Evolutionary conservation across 2,888 invertebrate genomes (phyloP).

Genomic region (Notodonta dromedarius): DNA sequence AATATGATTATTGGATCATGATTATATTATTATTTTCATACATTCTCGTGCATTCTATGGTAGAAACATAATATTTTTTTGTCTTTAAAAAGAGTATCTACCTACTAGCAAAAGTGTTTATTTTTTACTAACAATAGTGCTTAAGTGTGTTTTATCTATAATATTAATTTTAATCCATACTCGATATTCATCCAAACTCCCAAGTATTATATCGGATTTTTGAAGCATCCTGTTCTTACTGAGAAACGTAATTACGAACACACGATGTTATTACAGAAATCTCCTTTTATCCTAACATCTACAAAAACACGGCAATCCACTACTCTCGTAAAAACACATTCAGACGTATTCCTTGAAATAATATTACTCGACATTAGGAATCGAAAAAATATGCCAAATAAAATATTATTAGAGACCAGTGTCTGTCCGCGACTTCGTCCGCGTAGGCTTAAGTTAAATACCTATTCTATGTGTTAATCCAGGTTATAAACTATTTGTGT

Average conservation of each 20-base stretch:
- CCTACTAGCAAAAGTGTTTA: too few species aligned
- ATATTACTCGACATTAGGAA: conserved; percentile 15
- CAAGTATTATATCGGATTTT: too few species aligned
- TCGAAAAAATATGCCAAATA: conserved; percentile 22
- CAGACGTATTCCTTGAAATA: conserved; percentile 9
- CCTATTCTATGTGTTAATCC: too few species aligned
- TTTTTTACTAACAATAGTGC: too few species aligned
- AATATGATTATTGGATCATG: conserved; percentile 61
- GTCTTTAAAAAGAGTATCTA: too few species aligned
- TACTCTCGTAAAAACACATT: conserved; percentile 8
- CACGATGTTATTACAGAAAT: background rate
- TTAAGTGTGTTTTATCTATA: too few species aligned
- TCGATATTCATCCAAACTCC: too few species aligned
- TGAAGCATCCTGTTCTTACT: background rate
- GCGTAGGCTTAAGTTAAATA: too few species aligned
- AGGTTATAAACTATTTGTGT: too few species aligned
- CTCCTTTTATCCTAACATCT: conserved; percentile 3
- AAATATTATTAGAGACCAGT: conserved; percentile 37
- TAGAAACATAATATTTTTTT: conserved; percentile 1
- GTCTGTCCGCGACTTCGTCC: too few species aligned
- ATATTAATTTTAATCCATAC: too few species aligned
- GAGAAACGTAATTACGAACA: background rate
- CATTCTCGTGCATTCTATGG: conserved; percentile 29
- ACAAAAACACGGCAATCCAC: conserved; percentile 9
- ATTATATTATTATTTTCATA: conserved; percentile 51